Conservation (phyloP, 2,113 vertebrate species). For the Orycteropus afer region DNA sequence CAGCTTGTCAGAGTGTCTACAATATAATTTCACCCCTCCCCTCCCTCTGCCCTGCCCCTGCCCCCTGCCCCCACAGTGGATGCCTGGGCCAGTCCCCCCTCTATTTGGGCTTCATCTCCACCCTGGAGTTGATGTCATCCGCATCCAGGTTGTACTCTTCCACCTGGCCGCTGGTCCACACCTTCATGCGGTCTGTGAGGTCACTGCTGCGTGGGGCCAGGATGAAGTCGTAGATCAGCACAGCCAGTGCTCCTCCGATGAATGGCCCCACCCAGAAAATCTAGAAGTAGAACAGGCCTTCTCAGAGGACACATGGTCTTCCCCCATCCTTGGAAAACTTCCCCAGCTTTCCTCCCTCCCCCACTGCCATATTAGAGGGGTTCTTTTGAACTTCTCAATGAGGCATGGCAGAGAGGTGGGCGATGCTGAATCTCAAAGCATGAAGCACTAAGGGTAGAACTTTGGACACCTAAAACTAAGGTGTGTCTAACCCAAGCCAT, state of each 20-base stretch:
- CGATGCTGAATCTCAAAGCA: too few relatives aligned
- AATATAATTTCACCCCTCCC: slow-evolving; percentile 81
- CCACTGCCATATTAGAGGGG: rapidly evolving
- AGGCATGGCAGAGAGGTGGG: background rate
- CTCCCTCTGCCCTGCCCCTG: background rate
- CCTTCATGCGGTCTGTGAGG: slow-evolving; percentile 91
- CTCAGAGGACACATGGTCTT: background rate
- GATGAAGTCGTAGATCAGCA: slow-evolving; percentile 90
- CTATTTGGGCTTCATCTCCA: slow-evolving; percentile 92
- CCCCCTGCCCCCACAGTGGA: background rate
- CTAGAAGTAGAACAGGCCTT: slow-evolving; percentile 65
- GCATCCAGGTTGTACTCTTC: slow-evolving; percentile 90
- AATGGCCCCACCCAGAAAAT: slow-evolving; percentile 91
- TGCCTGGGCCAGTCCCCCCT: background rate
- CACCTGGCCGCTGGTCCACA: slow-evolving; percentile 93
- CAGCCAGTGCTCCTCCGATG: slow-evolving; percentile 85
- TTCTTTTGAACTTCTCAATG: background rate
- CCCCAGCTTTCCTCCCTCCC: rapidly evolving
- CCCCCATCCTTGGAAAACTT: background rate
- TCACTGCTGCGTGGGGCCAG: slow-evolving; percentile 87
- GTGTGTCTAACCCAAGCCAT: too few relatives aligned
- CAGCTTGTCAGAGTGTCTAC: slow-evolving; percentile 84
- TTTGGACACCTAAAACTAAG: too few relatives aligned
- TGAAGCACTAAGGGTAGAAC: background rate
- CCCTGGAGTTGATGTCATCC: slow-evolving; percentile 86